A percentile compares a stretch with the other conserved stretches of the same genome.
Conservation (phyloP, 2,797 vertebrate species). For the Microtus agrestis region DNA sequence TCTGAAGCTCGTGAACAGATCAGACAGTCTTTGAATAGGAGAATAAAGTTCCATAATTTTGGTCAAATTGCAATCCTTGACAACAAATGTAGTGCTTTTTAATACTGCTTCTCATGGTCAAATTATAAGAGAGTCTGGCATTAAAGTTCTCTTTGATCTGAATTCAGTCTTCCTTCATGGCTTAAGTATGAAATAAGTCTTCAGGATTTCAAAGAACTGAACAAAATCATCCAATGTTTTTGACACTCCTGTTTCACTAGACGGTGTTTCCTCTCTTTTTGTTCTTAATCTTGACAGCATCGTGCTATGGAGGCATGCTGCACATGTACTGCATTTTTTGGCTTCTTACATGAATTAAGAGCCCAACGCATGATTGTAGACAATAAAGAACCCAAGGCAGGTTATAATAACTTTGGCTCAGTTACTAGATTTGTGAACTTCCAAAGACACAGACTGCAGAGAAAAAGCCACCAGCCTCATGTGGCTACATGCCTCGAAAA, state of each 20-base stretch:
- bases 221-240: neutral
- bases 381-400: neutral
- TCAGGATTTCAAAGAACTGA: slow-evolving; percentile 9
- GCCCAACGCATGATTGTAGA: neutral
- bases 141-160: slow-evolving; percentile 42
- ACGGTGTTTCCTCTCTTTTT: slow-evolving; percentile 34
- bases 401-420: neutral
- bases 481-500: slow-evolving; percentile 16
- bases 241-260: slow-evolving; percentile 20
- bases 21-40: neutral
- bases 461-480: slow-evolving; percentile 22
- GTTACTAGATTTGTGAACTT: neutral
- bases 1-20: neutral
- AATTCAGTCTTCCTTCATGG: neutral
- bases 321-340: neutral
- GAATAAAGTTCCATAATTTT: slow-evolving; percentile 20
- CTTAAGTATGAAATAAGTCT: slow-evolving; percentile 24
- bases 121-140: neutral
- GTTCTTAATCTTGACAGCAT: slow-evolving; percentile 54
- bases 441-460: slow-evolving; percentile 53
- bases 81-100: neutral
- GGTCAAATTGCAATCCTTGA: slow-evolving; percentile 14
- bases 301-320: neutral
- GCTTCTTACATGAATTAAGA: slow-evolving; percentile 35
- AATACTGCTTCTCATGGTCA: neutral